These are phyloP conservation scores for Spheniscus humboldti DNA, from an alignment of 2,797 vertebrate genomes.

Conservation along the genomic window DNA sequence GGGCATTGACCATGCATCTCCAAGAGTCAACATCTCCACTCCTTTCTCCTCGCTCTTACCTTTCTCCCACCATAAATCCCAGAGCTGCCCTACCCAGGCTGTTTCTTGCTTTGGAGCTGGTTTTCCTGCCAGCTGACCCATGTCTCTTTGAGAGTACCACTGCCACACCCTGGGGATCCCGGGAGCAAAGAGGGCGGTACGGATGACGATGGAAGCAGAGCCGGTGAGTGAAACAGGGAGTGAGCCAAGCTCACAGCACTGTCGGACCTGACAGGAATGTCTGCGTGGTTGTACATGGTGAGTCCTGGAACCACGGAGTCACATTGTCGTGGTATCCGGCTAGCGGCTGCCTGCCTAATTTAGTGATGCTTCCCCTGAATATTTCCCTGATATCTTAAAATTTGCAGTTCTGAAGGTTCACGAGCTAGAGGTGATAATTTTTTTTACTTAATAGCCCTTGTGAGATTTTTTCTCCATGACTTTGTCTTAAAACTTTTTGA, in stretches of 20 bases:
- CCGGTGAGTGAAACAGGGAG: background rate
- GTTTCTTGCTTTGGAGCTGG: background rate
- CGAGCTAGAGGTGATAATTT: background rate
- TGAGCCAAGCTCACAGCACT: background rate
- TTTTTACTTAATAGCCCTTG: background rate
- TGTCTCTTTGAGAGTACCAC: background rate
- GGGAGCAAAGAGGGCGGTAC: background rate
- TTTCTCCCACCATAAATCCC: background rate
- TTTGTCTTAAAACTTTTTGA: background rate
- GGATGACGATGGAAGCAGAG: background rate
- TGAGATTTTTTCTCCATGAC: background rate
- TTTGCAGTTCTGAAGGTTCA: background rate
- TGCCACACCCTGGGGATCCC: background rate
- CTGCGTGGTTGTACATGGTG: background rate
- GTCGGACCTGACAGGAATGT: accelerated
- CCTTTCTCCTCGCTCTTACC: background rate
- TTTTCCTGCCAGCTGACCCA: background rate
- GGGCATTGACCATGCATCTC: background rate
- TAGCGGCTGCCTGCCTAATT: background rate
- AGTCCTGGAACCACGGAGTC: background rate
- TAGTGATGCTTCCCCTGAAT: background rate
- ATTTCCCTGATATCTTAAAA: background rate
- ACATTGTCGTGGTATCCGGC: background rate
- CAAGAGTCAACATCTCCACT: background rate
- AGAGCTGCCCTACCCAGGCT: background rate